phyloP scores from a whole-genome alignment of 2,888 invertebrate species.

The Oscheius sp. region DNA sequence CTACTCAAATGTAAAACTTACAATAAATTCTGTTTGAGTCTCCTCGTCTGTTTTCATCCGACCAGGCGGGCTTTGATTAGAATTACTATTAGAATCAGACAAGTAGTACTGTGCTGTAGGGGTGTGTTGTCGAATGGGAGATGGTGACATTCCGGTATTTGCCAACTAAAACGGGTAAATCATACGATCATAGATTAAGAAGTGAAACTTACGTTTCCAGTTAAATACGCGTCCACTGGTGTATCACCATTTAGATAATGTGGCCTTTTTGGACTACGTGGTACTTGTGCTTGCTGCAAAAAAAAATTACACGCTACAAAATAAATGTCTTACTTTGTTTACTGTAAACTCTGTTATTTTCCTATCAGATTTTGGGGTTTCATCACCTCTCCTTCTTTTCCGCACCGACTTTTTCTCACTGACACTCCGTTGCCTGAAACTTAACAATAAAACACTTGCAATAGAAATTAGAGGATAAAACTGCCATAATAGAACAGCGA shows the following conservation, averaged over 20 bases:
- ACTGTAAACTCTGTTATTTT: slow-evolving; percentile 62
- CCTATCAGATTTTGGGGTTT: slow-evolving; percentile 57
- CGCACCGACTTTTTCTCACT: slow-evolving; percentile 52
- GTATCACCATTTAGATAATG: slow-evolving; percentile 26
- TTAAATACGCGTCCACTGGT: slow-evolving; percentile 8
- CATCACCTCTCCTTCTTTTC: slow-evolving; percentile 49
- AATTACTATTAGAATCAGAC: slow-evolving; percentile 57
- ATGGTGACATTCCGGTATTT: slow-evolving; percentile 38
- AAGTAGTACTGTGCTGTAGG: slow-evolving; percentile 47
- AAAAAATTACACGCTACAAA: not conserved
- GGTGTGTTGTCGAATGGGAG: slow-evolving; percentile 40
- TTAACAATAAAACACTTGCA: not conserved
- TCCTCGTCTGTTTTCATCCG: slow-evolving; percentile 40
- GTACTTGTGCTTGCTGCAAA: slow-evolving; percentile 17
- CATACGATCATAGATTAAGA: not conserved
- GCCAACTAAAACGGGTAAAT: slow-evolving; percentile 37
- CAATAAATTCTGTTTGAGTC: slow-evolving; percentile 45
- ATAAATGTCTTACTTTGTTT: slow-evolving; percentile 5
- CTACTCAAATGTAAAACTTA: not conserved
- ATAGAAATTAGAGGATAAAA: not conserved
- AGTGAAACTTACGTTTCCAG: slow-evolving; percentile 19
- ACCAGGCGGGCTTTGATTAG: slow-evolving; percentile 53
- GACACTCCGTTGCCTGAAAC: slow-evolving; percentile 30
- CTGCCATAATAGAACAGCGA: not conserved
- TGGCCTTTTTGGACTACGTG: slow-evolving; percentile 36